These are phyloP conservation scores for Chloroceryle amazona DNA, from an alignment of 2,797 vertebrate genomes.

Conservation along the genomic window DNA sequence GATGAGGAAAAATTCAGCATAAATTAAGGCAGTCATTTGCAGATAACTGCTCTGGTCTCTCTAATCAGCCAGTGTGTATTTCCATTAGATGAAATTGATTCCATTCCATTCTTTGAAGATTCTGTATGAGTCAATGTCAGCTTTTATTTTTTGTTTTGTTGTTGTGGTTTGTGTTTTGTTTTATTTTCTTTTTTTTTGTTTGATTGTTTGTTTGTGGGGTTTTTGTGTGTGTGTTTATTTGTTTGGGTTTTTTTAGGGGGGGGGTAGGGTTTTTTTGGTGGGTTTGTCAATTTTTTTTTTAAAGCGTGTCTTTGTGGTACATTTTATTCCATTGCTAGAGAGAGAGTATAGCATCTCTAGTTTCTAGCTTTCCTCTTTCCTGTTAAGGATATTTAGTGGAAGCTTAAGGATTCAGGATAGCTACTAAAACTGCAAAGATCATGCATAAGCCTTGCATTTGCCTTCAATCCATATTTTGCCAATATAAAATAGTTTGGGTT, in stretches of 20 bases:
- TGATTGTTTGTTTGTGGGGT: too few relatives aligned
- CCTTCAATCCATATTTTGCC: background rate
- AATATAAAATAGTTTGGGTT: background rate
- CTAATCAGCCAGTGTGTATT: constrained; percentile 11
- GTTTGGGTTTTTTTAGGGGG: too few relatives aligned
- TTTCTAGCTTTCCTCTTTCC: background rate
- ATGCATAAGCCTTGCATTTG: background rate
- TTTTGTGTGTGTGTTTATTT: too few relatives aligned
- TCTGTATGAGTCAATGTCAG: background rate
- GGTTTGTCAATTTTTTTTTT: too few relatives aligned
- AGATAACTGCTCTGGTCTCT: constrained; percentile 9
- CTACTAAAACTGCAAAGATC: background rate
- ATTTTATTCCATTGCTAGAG: background rate
- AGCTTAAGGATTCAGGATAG: background rate
- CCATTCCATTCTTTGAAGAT: background rate
- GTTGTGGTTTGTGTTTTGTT: too few relatives aligned
- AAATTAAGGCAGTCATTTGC: constrained; percentile 18
- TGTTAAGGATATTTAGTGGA: background rate
- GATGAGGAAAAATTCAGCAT: constrained; percentile 23
- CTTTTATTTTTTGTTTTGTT: background rate
- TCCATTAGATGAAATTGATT: background rate
- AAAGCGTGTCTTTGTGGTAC: background rate
- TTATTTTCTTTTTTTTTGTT: too few relatives aligned
- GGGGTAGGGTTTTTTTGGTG: too few relatives aligned
- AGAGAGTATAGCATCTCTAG: background rate